Percentiles rank a stretch among this genome's conserved stretches.
Conservation (phyloP, 2,113 vertebrate genomes). For the Ancistrus triradiatus region DNA sequence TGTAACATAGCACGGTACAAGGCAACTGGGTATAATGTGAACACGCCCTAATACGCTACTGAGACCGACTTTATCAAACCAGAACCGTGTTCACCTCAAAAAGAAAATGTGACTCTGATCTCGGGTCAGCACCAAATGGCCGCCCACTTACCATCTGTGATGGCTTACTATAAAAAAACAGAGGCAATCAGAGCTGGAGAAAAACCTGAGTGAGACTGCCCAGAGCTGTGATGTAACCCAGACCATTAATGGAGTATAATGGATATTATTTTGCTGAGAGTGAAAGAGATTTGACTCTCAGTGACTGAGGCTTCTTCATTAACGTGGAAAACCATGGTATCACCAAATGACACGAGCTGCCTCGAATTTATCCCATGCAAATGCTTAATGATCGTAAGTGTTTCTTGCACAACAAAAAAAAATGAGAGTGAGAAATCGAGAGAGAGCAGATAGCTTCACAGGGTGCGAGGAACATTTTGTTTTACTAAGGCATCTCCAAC, state of each 20-base stretch:
- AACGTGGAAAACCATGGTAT: conserved; percentile 39
- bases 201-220: conserved; percentile 10
- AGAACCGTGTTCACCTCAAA: neutral
- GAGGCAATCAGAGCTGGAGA: neutral
- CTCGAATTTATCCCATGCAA: conserved; percentile 28
- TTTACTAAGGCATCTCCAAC: neutral
- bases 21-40: neutral
- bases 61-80: neutral
- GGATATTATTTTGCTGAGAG: conserved; percentile 32
- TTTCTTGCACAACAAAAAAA: conserved; percentile 1
- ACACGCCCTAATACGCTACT: neutral
- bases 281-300: conserved; percentile 25
- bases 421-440: neutral
- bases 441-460: neutral
- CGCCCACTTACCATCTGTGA: neutral
- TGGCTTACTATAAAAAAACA: conserved; percentile 1
- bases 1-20: too few relatives aligned
- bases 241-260: conserved; percentile 41
- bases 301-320: conserved; percentile 17
- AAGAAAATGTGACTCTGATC: neutral
- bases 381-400: conserved; percentile 31
- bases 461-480: conserved; percentile 30
- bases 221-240: conserved; percentile 28
- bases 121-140: neutral
- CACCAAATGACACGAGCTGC: conserved; percentile 35